These are phyloP conservation scores for Puffinus mauretanicus DNA, from an alignment of 2,113 vertebrate genomes.

Conservation along the genomic window DNA sequence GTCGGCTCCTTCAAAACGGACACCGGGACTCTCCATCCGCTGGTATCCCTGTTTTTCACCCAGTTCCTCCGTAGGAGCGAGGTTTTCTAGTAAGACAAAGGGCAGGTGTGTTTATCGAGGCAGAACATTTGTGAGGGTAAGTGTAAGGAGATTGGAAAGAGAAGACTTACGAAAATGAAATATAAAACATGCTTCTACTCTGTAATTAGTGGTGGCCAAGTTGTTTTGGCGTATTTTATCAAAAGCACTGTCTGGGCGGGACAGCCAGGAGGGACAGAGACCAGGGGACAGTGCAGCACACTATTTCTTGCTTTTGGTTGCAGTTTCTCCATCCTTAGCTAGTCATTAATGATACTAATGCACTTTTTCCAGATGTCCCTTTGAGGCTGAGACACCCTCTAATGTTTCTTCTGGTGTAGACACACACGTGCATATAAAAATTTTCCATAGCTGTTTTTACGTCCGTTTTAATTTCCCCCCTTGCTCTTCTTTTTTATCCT, in stretches of 20 bases:
- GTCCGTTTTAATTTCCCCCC: not conserved
- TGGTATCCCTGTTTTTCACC: not conserved
- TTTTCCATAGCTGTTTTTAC: not conserved
- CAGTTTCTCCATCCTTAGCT: not conserved
- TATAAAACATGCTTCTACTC: not conserved
- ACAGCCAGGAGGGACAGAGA: not conserved
- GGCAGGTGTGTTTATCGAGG: not conserved
- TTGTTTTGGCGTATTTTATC: not conserved
- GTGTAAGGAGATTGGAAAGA: not conserved
- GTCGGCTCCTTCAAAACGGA: not conserved
- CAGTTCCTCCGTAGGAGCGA: not conserved
- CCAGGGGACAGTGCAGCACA: not conserved
- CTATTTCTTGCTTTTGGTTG: not conserved
- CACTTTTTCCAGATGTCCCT: not conserved
- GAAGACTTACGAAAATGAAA: not conserved
- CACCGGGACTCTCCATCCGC: rapidly evolving
- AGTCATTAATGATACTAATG: not conserved
- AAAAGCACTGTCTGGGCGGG: not conserved
- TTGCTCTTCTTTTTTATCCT: not conserved
- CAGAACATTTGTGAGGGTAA: not conserved
- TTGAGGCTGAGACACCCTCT: not conserved
- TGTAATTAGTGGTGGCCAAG: not conserved
- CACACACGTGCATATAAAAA: not conserved
- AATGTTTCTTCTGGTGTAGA: not conserved
- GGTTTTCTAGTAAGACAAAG: not conserved